These are phyloP conservation scores for Tricholaema leucomelas DNA, from an alignment of 2,113 vertebrate genomes.

Conservation along the genomic window DNA sequence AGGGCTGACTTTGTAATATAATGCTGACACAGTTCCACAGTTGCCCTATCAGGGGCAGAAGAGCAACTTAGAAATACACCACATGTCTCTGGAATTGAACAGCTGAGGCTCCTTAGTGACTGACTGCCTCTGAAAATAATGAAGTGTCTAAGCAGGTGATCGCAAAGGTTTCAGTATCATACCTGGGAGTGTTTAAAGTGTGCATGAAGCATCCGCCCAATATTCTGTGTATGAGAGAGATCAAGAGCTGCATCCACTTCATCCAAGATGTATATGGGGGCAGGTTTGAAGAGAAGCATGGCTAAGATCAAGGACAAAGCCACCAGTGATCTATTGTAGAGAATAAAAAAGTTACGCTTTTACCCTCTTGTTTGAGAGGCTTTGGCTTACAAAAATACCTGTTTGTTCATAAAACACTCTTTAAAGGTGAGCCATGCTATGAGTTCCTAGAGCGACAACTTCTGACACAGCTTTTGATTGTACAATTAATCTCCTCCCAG, in stretches of 20 bases:
- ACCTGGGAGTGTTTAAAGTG: conserved; percentile 96
- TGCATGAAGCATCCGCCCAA: conserved; percentile 92
- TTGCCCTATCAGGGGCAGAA: background rate
- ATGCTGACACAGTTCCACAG: background rate
- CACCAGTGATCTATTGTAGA: conserved; percentile 85
- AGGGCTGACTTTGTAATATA: background rate
- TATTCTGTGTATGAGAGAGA: conserved; percentile 97
- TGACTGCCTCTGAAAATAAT: background rate
- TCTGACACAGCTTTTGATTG: background rate
- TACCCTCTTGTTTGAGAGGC: background rate
- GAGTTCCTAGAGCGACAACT: background rate
- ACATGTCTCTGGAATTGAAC: background rate
- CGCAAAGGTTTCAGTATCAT: background rate
- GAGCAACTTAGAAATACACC: background rate
- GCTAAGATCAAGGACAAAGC: conserved; percentile 94
- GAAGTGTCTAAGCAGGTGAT: too few relatives aligned
- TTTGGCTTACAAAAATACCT: background rate
- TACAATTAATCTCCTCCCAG: background rate
- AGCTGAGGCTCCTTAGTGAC: background rate
- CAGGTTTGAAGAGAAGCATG: conserved; percentile 97
- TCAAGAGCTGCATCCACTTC: conserved; percentile 98
- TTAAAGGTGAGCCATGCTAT: background rate
- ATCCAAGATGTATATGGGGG: conserved; percentile 96
- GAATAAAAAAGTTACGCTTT: background rate
- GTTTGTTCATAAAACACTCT: background rate